Base-by-base conservation (phyloP, 1,140 invertebrate genomes). In the Sycophaga agraensis region DNA sequence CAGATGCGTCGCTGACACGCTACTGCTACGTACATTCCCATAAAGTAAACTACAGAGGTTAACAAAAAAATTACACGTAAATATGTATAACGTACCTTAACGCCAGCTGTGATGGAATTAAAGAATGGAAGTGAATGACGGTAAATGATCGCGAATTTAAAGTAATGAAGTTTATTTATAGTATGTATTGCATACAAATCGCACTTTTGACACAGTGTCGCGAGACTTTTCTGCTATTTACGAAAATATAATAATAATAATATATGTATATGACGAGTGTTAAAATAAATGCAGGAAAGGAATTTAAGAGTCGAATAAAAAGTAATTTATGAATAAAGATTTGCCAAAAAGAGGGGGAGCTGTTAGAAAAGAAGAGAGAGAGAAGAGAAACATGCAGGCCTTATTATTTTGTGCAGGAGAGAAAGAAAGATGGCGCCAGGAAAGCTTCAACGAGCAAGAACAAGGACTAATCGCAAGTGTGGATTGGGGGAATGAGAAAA, bases 351-450 rank as follows among this genome's bases (percentile, higher is more conserved):
- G 8, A 28, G 40, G 7, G 26, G 34, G 22, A 17, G 26, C 14
- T 8, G 16, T 16, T 7, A 9, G 17, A 24, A 43, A 17, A 26
- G 43, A 22, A 35, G 17, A 39, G 43, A 45, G n/a, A 31, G 22
- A 45, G 31, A 62, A 43, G 12, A 40, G 9, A 59, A 53, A 59
- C 14, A 60, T 60, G 49, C 42, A 60, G 31, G 50, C 37, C 28
- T 61, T 58, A 22, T 74, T 71, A 66, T 75, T 72, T 72, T 77
- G 73, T 71, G 69, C 73, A 75, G 73, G 74, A 69, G 64, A 73
- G 69, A 66, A 68, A 70, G 55, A 63, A 28, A 65, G 57, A 66
- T 55, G 64, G 53, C 63, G 64, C 66, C 70, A 68, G 55, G 63
- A 58, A 68, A 69, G 63, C 61, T 57, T 68, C 68, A 61, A 46